phyloP scores from a whole-genome alignment of 2,113 vertebrate genomes.

The Nyctibius bracteatus region DNA sequence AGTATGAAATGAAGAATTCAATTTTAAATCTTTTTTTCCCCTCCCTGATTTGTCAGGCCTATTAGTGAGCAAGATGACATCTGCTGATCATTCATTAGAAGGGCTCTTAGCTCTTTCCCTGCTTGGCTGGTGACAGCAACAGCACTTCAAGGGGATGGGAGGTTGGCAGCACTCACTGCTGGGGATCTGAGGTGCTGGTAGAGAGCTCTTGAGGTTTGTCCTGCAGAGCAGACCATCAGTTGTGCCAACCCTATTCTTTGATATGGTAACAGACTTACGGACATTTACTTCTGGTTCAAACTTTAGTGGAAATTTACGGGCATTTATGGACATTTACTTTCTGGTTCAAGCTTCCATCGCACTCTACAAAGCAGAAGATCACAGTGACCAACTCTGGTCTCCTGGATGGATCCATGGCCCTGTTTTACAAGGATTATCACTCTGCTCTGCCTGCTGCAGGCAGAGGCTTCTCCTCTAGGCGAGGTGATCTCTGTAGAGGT shows the following conservation, averaged over 20 bases:
- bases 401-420: not conserved
- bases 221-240: not conserved
- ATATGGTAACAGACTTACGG: rapidly evolving
- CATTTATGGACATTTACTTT: not conserved
- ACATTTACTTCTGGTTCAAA: not conserved
- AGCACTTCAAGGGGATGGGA: not conserved
- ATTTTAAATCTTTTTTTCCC: not conserved
- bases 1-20: not conserved
- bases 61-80: not conserved
- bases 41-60: not conserved
- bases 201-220: not conserved
- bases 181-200: not conserved
- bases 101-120: not conserved
- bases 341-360: not conserved
- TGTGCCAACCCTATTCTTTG: not conserved
- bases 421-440: not conserved
- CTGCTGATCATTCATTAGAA: not conserved
- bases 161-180: not conserved
- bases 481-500: not conserved
- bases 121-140: not conserved
- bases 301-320: not conserved
- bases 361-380: not conserved
- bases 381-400: not conserved
- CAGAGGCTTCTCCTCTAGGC: not conserved
- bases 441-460: not conserved